These are phyloP conservation scores for Lepus timidus DNA, from an alignment of 2,113 vertebrate genomes.

Conservation along the genomic window DNA sequence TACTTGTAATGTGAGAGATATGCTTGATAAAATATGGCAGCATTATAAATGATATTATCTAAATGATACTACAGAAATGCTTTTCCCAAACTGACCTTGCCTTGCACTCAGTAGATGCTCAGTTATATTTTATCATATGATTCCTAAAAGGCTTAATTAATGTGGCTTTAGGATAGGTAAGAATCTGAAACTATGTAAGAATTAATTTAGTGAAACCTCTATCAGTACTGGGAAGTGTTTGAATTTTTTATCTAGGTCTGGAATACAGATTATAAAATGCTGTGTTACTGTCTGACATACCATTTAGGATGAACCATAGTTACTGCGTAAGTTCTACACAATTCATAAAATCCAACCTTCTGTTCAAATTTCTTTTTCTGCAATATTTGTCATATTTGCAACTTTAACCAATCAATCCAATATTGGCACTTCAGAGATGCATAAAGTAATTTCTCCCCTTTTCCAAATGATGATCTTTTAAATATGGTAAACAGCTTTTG, in stretches of 20 bases:
- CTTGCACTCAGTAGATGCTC: neutral
- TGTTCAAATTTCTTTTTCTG: neutral
- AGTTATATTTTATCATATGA: neutral
- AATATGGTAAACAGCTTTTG: neutral
- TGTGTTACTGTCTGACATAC: neutral
- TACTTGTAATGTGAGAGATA: too few relatives aligned
- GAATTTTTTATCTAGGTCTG: neutral
- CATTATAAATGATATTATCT: neutral
- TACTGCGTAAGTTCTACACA: neutral
- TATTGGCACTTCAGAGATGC: neutral
- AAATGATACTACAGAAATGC: neutral
- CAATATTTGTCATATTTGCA: neutral
- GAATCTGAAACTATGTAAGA: neutral
- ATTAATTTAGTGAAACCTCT: neutral
- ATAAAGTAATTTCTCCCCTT: neutral
- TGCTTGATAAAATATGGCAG: neutral
- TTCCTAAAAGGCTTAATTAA: neutral
- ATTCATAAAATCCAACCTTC: neutral
- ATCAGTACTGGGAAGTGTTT: neutral
- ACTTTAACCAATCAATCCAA: neutral
- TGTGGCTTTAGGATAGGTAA: neutral
- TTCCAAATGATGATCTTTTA: neutral
- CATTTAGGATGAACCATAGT: neutral
- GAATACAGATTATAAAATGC: neutral
- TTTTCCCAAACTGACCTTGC: neutral